Conservation (phyloP, 1,140 invertebrate species). For the Leptinotarsa undecemlineata region DNA sequence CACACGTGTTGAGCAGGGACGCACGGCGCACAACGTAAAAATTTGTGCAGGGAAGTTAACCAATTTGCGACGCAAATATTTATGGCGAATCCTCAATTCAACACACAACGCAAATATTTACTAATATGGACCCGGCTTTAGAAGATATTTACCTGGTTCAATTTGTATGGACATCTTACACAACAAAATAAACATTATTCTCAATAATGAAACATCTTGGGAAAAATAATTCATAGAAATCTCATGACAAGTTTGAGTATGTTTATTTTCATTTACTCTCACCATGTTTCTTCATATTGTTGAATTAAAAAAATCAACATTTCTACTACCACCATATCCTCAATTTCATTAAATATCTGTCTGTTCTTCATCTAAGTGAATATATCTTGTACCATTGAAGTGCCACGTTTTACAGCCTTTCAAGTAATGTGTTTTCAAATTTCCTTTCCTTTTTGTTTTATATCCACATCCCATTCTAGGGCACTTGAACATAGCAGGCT, state of each 20-base stretch:
- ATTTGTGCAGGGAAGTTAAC: too few species aligned
- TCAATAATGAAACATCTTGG: too few species aligned
- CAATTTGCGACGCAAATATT: too few species aligned
- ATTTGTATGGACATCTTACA: too few species aligned
- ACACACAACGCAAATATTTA: too few species aligned
- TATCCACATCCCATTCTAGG: conserved; percentile 59
- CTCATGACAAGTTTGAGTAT: background rate
- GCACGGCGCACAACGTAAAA: too few species aligned
- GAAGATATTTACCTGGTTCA: too few species aligned
- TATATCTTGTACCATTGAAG: background rate
- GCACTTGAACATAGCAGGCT: conserved; percentile 59
- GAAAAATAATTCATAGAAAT: too few species aligned
- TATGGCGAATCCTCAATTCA: too few species aligned
- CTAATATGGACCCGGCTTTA: too few species aligned
- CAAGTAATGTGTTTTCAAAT: background rate
- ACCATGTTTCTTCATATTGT: background rate
- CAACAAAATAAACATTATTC: too few species aligned
- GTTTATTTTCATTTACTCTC: background rate
- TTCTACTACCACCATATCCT: background rate
- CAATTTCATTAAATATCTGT: background rate
- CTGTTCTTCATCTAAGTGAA: background rate
- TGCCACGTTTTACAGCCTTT: background rate
- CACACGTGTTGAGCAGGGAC: too few species aligned
- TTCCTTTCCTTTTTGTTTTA: conserved; percentile 51
- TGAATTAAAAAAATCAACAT: background rate